Evolutionary conservation across 2,113 vertebrate genomes (phyloP).

Genomic region (Machaerirhynchus nigripectus): DNA sequence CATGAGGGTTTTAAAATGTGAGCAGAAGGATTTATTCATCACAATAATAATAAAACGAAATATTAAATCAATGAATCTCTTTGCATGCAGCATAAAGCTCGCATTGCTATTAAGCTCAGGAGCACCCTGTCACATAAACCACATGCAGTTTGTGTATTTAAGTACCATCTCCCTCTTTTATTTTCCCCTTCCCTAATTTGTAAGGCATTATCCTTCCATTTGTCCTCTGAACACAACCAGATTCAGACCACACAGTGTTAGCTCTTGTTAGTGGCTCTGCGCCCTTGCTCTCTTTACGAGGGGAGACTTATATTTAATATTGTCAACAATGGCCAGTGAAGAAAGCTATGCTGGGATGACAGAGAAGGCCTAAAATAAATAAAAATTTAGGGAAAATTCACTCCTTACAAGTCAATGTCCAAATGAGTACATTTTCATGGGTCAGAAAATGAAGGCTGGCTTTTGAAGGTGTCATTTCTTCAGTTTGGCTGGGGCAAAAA

Average conservation of each 20-base stretch:
- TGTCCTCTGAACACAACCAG: neutral
- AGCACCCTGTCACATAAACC: slow-evolving; percentile 21
- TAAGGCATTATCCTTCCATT: slow-evolving; percentile 29
- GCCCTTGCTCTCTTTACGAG: neutral
- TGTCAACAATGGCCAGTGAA: neutral
- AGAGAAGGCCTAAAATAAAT: neutral
- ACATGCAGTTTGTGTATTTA: neutral
- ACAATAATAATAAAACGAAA: slow-evolving; percentile 41
- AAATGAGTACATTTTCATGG: neutral
- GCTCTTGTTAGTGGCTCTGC: neutral
- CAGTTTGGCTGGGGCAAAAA: neutral
- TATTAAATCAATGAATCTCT: slow-evolving; percentile 62
- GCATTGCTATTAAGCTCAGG: neutral
- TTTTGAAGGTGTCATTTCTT: neutral
- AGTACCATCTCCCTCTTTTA: neutral
- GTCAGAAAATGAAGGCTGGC: neutral
- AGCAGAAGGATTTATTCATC: slow-evolving; percentile 61
- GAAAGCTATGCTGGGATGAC: neutral
- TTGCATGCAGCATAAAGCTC: slow-evolving; percentile 15
- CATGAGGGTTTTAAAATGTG: slow-evolving; percentile 17
- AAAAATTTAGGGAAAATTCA: neutral
- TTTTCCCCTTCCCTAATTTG: slow-evolving; percentile 11
- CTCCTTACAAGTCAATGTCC: neutral
- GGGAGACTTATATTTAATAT: neutral
- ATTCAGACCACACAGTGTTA: neutral